A percentile compares a stretch with the other conserved stretches of the same genome.
Conservation (phyloP, 1,140 invertebrate species). For the Drosophila kurseongensis region DNA sequence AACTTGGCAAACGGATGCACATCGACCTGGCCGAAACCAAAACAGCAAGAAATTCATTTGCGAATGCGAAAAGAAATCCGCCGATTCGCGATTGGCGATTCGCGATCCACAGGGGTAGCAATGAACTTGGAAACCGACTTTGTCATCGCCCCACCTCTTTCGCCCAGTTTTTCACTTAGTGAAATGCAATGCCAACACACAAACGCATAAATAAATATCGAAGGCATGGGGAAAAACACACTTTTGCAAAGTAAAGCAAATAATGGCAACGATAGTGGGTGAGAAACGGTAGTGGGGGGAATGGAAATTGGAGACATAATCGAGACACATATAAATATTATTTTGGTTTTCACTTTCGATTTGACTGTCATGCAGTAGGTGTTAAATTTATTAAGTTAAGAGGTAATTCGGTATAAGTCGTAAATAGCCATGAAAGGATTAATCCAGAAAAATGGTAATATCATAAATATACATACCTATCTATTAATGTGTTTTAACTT, state of each 20-base stretch:
- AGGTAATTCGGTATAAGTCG: neutral
- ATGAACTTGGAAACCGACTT: constrained; percentile 68
- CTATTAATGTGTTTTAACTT: neutral
- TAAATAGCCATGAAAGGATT: neutral
- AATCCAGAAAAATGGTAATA: neutral
- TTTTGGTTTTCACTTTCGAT: constrained; percentile 55
- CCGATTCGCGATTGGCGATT: neutral
- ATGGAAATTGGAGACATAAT: constrained; percentile 52
- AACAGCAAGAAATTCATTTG: constrained; percentile 30
- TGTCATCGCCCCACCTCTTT: constrained; percentile 27
- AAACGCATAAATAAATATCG: constrained; percentile 68
- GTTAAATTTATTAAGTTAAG: constrained; percentile 17
- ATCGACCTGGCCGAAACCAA: constrained; percentile 49
- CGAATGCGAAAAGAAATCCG: constrained; percentile 22
- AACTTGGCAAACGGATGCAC: constrained; percentile 81
- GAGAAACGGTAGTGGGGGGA: constrained; percentile 18
- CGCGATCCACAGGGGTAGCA: constrained; percentile 36
- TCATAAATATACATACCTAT: no score
- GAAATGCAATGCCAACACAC: constrained; percentile 65
- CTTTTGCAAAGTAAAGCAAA: constrained; percentile 38
- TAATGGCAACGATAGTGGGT: constrained; percentile 22
- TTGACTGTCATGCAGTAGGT: constrained; percentile 13
- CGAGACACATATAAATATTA: constrained; percentile 41
- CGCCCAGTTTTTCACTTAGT: constrained; percentile 64
- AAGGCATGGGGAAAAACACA: constrained; percentile 10